Base-by-base conservation (phyloP, 2,797 vertebrate species). In the Champsocephalus gunnari region DNA sequence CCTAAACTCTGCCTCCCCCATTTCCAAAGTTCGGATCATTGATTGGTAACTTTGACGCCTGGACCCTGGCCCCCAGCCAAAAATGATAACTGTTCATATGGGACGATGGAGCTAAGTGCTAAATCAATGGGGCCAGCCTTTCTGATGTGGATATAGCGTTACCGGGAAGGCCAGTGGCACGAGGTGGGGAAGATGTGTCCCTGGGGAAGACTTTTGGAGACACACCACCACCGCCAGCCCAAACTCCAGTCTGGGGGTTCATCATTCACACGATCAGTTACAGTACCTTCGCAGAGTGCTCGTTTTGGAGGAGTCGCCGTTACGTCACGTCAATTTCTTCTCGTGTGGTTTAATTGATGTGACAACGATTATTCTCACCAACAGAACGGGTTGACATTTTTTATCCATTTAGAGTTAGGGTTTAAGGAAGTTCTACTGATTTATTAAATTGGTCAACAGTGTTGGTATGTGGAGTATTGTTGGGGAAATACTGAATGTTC, bases 31-130 rank as follows among this genome's bases (percentile, higher is more conserved):
- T 94, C 38, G 74, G 85, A 21, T 69, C 87, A 95, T 93, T 91
- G 93, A 95, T 95, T 48, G 70, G 90, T 89, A 93, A 92, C 85
- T 94, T 95, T 94, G 93, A 94, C 67, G 89, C 89, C 92, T 88
- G 77, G 64, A 80, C 87, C 80, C 71, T 93, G 92, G 93, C 82
- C 73, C 79, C 78, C 62, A 65, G 88, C 92, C 41, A 63, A 91
- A 83, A 89, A 94, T 91, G 90, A 93, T 95, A 95, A 95, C 92
- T 88, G 91, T 93, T 94, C 93, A 94, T 92, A 73, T 86, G 95
- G 95, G 95, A 95, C 92, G 55, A 84, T 87, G 87, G 86, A 88
- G 93, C 93, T 95, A 95, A 96, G 94, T 95, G 94, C 94, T 92
- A 93, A 95, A 95, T 96, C 94, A 95, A 95, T 95, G 94, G 75